A percentile compares a stretch with the other conserved stretches of the same genome.
Evolutionary conservation across 64 coral and sea anemone species (phyloP).

Genomic region (Dendronephthya gigantea): DNA sequence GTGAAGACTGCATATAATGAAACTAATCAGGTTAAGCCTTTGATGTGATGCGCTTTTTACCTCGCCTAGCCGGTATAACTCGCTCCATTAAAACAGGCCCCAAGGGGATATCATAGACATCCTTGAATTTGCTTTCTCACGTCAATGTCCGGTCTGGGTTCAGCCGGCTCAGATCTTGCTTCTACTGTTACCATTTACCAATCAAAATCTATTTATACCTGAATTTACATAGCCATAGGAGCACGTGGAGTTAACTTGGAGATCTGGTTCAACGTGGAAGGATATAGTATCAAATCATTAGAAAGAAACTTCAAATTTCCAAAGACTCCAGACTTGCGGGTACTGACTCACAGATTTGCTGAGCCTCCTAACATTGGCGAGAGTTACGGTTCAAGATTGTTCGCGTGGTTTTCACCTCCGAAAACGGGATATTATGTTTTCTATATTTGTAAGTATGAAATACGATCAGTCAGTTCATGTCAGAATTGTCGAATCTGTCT

Average conservation of each 20-base stretch:
- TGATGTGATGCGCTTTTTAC: too few species aligned
- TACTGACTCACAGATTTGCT: neutral
- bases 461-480: too few species aligned
- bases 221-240: neutral
- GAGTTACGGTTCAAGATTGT: neutral
- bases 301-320: neutral
- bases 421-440: neutral
- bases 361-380: neutral
- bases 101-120: too few species aligned
- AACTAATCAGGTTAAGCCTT: too few species aligned
- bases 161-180: too few species aligned
- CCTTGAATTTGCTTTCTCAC: too few species aligned
- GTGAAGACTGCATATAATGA: too few species aligned
- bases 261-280: neutral
- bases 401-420: neutral
- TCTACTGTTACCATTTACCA: too few species aligned
- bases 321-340: neutral
- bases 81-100: too few species aligned
- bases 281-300: neutral
- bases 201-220: neutral
- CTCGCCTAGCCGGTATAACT: too few species aligned
- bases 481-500: too few species aligned
- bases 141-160: too few species aligned
- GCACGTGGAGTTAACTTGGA: slow-evolving; percentile 2
- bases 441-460: neutral